These are phyloP conservation scores for Cynaeus angustus DNA, from an alignment of 2,888 invertebrate species.

Conservation along the genomic window DNA sequence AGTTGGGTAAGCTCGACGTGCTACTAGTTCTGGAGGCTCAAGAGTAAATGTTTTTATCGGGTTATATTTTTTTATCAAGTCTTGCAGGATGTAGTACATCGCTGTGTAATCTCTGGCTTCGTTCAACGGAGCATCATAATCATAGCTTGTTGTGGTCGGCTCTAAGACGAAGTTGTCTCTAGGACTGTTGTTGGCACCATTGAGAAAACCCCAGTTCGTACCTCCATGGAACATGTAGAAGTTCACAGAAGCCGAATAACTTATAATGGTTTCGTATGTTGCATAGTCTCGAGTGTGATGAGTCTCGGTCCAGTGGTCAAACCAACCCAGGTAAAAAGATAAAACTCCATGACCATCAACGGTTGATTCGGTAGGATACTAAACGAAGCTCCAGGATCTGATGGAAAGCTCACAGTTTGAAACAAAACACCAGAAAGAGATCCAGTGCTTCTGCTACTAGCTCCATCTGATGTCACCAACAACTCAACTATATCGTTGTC, in stretches of 20 bases:
- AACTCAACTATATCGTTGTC: slow-evolving; percentile 71
- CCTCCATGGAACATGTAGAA: slow-evolving; percentile 96
- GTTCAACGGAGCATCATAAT: slow-evolving; percentile 87
- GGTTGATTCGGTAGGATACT: slow-evolving; percentile 72
- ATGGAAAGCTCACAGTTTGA: slow-evolving; percentile 73
- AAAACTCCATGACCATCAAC: slow-evolving; percentile 75
- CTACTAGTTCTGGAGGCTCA: slow-evolving; percentile 60
- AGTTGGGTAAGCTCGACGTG: slow-evolving; percentile 63
- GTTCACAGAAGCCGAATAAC: slow-evolving; percentile 79
- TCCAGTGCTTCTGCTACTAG: slow-evolving; percentile 64
- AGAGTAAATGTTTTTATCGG: slow-evolving; percentile 61
- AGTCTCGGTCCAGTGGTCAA: slow-evolving; percentile 74
- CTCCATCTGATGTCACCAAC: slow-evolving; percentile 73
- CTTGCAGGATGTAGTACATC: slow-evolving; percentile 83
- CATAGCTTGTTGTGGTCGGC: slow-evolving; percentile 69
- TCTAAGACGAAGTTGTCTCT: slow-evolving; percentile 29
- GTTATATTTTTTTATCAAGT: slow-evolving; percentile 68
- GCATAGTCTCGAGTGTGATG: too few species aligned
- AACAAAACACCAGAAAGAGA: slow-evolving; percentile 69
- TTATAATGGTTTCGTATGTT: slow-evolving; percentile 57
- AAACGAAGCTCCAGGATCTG: slow-evolving; percentile 68
- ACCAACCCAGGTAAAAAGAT: slow-evolving; percentile 78
- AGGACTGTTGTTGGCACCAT: slow-evolving; percentile 61
- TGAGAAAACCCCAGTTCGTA: slow-evolving; percentile 85
- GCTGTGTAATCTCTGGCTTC: slow-evolving; percentile 91